A percentile compares a stretch with the other conserved stretches of the same genome.
phyloP scores from a whole-genome alignment of 2,888 invertebrate genomes.

The Mycalesis mineus region DNA sequence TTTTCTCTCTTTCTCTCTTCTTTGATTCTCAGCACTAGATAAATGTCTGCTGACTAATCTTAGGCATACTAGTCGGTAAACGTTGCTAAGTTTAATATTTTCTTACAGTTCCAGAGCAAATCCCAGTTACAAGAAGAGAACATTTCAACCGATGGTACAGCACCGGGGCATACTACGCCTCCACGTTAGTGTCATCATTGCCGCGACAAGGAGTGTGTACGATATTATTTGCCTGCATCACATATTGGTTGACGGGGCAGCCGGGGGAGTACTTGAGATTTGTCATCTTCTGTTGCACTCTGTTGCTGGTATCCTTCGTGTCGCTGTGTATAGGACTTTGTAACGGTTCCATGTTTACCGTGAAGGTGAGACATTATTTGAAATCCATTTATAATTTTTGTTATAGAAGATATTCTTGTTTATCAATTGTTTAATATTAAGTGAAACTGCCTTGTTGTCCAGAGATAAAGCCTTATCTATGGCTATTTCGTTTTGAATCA shows the following conservation, averaged over 20 bases:
- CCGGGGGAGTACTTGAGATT: conserved; percentile 87
- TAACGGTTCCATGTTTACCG: conserved; percentile 88
- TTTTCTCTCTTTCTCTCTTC: no score
- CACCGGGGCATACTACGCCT: conserved; percentile 87
- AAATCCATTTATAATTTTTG: no score
- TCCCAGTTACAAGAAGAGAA: conserved; percentile 88
- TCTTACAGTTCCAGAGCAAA: conserved; percentile 86
- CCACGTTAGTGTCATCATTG: conserved; percentile 87
- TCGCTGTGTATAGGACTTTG: conserved; percentile 91
- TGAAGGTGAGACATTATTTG: conserved; percentile 85
- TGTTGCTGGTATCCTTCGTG: conserved; percentile 87
- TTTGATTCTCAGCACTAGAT: no score
- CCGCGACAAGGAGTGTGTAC: conserved; percentile 89
- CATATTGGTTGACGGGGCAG: conserved; percentile 92
- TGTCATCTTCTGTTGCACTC: conserved; percentile 83
- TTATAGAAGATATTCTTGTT: no score
- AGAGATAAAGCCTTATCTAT: no score
- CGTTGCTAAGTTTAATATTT: background rate
- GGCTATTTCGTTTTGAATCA: no score
- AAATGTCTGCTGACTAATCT: no score
- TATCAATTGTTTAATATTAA: no score
- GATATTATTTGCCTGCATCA: conserved; percentile 84
- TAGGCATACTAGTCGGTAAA: no score
- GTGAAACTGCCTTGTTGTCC: no score
- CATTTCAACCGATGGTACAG: conserved; percentile 95